Evolutionary conservation across 2,113 vertebrate genomes (phyloP).

Genomic region (Cinclus mexicanus): DNA sequence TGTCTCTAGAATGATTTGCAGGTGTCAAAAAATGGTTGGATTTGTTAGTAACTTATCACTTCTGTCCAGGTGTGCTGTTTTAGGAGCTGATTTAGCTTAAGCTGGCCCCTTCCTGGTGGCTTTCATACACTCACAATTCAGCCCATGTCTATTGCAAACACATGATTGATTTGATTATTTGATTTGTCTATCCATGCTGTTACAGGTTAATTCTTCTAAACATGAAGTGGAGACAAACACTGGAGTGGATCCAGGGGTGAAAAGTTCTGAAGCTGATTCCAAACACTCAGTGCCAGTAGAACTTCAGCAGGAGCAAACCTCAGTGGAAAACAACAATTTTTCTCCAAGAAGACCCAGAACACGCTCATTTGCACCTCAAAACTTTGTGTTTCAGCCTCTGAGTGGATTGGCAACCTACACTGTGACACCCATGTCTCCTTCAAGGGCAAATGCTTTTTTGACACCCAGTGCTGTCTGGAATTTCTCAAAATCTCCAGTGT

Average conservation of each 20-base stretch:
- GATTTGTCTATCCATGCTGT: not conserved
- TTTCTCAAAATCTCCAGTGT: constrained; percentile 50
- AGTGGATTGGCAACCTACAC: constrained; percentile 78
- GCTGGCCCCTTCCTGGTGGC: not conserved
- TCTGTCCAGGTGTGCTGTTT: rapidly evolving
- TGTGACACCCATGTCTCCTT: constrained; percentile 82
- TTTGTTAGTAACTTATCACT: not conserved
- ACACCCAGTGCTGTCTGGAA: constrained; percentile 75
- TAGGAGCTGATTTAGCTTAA: not conserved
- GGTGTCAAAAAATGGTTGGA: not conserved
- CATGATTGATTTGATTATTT: not conserved
- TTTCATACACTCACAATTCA: not conserved
- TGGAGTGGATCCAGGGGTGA: not conserved
- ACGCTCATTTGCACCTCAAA: constrained; percentile 87
- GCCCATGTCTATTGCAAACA: not conserved
- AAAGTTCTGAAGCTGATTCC: not conserved
- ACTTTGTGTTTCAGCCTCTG: constrained; percentile 87
- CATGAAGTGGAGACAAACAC: constrained; percentile 5
- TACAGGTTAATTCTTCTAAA: constrained; percentile 52
- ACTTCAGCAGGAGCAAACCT: not conserved
- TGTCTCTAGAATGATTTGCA: not conserved
- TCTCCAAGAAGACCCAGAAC: constrained; percentile 40
- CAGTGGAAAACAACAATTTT: not conserved
- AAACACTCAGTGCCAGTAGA: not conserved
- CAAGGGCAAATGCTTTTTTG: constrained; percentile 80